Evolutionary conservation across 2,797 vertebrate genomes (phyloP).

Genomic region (Mycteria americana): DNA sequence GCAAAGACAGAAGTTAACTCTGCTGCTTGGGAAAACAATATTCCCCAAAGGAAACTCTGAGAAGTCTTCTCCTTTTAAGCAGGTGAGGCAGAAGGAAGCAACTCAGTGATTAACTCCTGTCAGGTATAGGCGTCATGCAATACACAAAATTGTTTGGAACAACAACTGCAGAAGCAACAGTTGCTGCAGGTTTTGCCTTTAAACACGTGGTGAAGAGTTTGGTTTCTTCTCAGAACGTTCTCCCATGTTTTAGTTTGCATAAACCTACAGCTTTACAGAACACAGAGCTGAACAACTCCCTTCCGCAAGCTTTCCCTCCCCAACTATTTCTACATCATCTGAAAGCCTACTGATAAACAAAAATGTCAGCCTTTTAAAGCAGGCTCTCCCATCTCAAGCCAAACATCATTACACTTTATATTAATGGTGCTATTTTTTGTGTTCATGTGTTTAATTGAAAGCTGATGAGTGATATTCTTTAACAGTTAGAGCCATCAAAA

Average conservation of each 20-base stretch:
- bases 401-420: constrained; percentile 1
- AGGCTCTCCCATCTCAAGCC: not conserved
- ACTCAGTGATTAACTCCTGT: not conserved
- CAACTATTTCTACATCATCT: not conserved
- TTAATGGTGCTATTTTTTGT: constrained; percentile 25
- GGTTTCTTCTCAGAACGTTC: not conserved
- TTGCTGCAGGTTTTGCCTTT: not conserved
- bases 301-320: not conserved
- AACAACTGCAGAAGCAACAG: not conserved
- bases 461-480: constrained; percentile 42
- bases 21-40: not conserved
- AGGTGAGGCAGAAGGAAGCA: not conserved
- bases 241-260: not conserved
- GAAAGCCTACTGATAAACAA: not conserved
- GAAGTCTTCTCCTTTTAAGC: not conserved
- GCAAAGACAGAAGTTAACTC: not conserved
- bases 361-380: not conserved
- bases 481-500: constrained; percentile 33
- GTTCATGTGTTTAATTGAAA: constrained; percentile 36
- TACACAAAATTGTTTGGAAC: not conserved
- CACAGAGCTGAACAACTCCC: not conserved
- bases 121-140: not conserved
- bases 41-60: not conserved
- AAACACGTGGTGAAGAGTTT: not conserved
- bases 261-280: not conserved